phyloP scores from a whole-genome alignment of 2,797 vertebrate species.

The Tenualosa thibaudeaui region DNA sequence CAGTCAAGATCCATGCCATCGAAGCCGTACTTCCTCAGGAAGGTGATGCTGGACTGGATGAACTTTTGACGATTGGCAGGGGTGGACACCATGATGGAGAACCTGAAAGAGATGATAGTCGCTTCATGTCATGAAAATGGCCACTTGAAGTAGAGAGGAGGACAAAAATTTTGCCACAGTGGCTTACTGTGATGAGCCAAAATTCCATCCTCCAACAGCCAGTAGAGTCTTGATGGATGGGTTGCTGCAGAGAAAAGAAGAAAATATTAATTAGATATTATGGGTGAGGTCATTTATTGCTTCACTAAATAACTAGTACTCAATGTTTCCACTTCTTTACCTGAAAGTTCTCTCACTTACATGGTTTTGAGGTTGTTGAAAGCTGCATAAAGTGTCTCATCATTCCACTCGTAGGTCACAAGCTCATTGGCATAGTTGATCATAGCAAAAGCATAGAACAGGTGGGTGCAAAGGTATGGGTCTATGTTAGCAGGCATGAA shows the following conservation, averaged over 20 bases:
- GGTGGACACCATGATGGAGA: constrained; percentile 72
- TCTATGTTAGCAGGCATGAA: constrained; percentile 53
- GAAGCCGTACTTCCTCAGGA: constrained; percentile 70
- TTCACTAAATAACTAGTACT: background rate
- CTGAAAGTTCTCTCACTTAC: constrained; percentile 38
- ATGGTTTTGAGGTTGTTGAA: constrained; percentile 53
- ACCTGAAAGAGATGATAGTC: constrained; percentile 56
- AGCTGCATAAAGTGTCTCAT: constrained; percentile 49
- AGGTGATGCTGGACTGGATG: constrained; percentile 67
- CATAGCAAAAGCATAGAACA: constrained; percentile 53
- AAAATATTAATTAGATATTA: background rate
- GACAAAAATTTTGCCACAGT: background rate
- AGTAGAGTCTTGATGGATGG: constrained; percentile 74
- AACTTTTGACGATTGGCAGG: constrained; percentile 64
- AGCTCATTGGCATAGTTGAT: constrained; percentile 54
- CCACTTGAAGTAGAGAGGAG: background rate
- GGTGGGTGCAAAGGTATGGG: constrained; percentile 54
- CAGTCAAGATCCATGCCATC: constrained; percentile 79
- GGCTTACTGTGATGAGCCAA: constrained; percentile 60
- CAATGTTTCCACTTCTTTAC: background rate
- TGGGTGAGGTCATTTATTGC: background rate
- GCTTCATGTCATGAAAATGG: background rate
- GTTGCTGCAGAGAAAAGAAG: constrained; percentile 60
- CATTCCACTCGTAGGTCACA: constrained; percentile 52
- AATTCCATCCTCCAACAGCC: constrained; percentile 74